Base-by-base conservation (phyloP, 1,140 invertebrate genomes). In the Pseudomyrmex flavicornis region DNA sequence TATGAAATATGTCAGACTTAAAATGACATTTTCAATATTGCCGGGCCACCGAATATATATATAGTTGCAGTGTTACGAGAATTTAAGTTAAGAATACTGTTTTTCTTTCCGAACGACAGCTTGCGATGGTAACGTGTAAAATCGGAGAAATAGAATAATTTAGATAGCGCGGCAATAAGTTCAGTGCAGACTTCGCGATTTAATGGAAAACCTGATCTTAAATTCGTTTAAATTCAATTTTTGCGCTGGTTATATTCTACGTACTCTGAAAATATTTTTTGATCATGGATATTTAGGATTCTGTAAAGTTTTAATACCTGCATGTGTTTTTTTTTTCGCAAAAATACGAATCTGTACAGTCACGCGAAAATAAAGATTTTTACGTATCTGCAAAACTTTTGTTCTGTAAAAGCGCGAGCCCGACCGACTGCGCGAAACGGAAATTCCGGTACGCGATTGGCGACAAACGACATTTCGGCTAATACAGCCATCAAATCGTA, bases 1-100 rank as follows among this genome's bases (percentile, higher is more conserved):
- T 72, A 73, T 87, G 68, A 88, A 86, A 89, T 87, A 88, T 82
- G 62, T 61, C 50, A 56, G 59, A 65, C 26, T 54, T 61, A 68
- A 54, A 77, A 61, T 82, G 84, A 75, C 65, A 77, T 86, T 87
- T 83, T 66, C 88, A 84, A 86, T 87, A 85, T 76, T 77, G 66
- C 22, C 72, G 20, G 79, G 69, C 69, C 70, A 89, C 84, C 58
- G 59, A 82, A 77, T 12, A 48, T 69, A 56, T 26, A 35, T 35
- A 35, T 35, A 35, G 35, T 35, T 20, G 77, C 84, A 50, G 12
- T 56, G 52, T 72, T 48, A 46, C 52, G 66, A 68, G 76, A 88
- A 88, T 88, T 88, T 82, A 85, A 66, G 69, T 48, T 50, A 44
- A 88, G 63, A 88, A 76, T 82, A 66, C 61, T 35, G 15, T 54